A percentile compares a stretch with the other conserved stretches of the same genome.
These are phyloP conservation scores for Troilus luridus DNA, from an alignment of 2,888 invertebrate genomes.

Conservation along the genomic window DNA sequence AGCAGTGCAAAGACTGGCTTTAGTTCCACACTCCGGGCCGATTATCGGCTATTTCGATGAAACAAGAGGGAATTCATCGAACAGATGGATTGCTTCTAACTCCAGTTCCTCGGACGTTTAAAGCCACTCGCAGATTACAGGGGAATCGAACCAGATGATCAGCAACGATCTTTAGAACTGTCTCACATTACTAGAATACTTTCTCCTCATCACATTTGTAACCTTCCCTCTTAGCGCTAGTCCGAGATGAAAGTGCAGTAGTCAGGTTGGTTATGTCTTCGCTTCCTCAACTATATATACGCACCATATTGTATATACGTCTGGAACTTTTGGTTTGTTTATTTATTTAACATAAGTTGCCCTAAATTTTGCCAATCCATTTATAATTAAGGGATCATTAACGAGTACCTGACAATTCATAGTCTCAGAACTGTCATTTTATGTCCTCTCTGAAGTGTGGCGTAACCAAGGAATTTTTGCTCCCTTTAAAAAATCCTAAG, in stretches of 20 bases:
- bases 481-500: too few relatives aligned
- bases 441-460: too few relatives aligned
- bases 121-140: not conserved
- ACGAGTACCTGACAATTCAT: too few relatives aligned
- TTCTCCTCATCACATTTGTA: slow-evolving; percentile 28
- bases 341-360: too few relatives aligned
- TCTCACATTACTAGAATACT: slow-evolving; percentile 12
- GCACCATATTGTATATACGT: too few relatives aligned
- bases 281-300: not conserved
- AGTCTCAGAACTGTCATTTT: too few relatives aligned
- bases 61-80: slow-evolving; percentile 25
- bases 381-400: too few relatives aligned
- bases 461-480: too few relatives aligned
- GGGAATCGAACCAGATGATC: not conserved
- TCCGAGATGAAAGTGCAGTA: not conserved
- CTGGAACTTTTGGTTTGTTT: not conserved
- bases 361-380: too few relatives aligned
- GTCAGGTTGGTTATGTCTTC: not conserved
- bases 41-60: slow-evolving; percentile 21
- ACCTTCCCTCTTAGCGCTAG: not conserved
- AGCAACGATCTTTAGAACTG: not conserved
- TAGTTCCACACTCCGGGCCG: not conserved
- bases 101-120: not conserved
- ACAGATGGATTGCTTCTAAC: not conserved
- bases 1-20: slow-evolving; percentile 9